phyloP scores from a whole-genome alignment of 2,888 invertebrate genomes.

The Noctua fimbriata region DNA sequence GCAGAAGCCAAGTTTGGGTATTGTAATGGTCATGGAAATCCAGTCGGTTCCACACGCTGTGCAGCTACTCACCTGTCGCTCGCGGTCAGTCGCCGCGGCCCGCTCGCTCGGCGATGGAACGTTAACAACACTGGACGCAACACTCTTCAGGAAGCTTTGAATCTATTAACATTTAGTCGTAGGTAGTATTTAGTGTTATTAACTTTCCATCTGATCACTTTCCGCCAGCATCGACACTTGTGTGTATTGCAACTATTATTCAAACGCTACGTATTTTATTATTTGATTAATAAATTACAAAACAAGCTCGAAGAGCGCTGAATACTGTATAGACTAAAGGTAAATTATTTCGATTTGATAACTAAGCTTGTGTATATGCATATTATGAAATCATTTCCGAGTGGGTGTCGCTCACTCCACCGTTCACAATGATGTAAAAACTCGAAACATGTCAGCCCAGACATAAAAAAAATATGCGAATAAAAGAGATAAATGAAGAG shows the following conservation, averaged over 20 bases:
- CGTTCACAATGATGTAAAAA: constrained; percentile 38
- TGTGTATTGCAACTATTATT: constrained; percentile 30
- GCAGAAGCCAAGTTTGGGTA: not conserved
- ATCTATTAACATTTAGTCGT: constrained; percentile 62
- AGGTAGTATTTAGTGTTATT: constrained; percentile 49
- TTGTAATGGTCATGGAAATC: not conserved
- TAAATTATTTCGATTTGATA: constrained; percentile 46
- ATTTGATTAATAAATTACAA: constrained; percentile 45
- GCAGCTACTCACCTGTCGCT: not conserved
- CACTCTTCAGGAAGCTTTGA: constrained; percentile 58
- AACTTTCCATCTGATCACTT: constrained; percentile 29
- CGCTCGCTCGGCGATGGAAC: constrained; percentile 18
- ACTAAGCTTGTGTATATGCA: constrained; percentile 53
- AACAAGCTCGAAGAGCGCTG: constrained; percentile 26
- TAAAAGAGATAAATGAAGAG: constrained; percentile 69
- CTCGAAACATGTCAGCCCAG: constrained; percentile 42
- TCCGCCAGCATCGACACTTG: constrained; percentile 10
- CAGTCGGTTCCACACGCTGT: not conserved
- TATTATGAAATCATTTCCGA: constrained; percentile 36
- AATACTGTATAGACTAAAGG: constrained; percentile 43
- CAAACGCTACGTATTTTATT: constrained; percentile 39
- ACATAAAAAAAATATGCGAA: constrained; percentile 50
- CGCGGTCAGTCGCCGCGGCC: too few species aligned
- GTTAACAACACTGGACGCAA: constrained; percentile 43
- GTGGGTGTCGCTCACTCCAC: constrained; percentile 31